Evolutionary conservation across 2,113 vertebrate species (phyloP).

Genomic region (Cyphomyrus discorhynchus): DNA sequence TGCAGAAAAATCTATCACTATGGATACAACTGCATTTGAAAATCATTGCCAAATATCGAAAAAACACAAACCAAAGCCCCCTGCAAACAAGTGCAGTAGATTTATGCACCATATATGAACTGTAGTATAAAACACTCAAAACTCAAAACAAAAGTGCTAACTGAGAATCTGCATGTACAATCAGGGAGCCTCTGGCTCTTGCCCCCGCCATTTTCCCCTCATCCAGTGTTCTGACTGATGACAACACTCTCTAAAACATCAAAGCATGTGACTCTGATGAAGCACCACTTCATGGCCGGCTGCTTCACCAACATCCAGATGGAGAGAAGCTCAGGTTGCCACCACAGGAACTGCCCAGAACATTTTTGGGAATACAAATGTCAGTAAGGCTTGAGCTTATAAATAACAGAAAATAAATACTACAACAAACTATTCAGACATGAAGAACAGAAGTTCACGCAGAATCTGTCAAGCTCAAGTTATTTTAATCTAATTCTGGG

Average conservation of each 20-base stretch:
- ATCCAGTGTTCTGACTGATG: not conserved
- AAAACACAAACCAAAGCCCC: not conserved
- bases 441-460: not conserved
- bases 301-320: not conserved
- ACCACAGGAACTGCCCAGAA: not conserved
- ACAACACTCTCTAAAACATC: not conserved
- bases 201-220: not conserved
- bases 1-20: not conserved
- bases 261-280: not conserved
- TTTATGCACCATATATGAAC: not conserved
- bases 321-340: not conserved
- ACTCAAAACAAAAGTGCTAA: not conserved
- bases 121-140: not conserved
- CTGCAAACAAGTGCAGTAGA: not conserved
- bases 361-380: not conserved
- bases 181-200: not conserved
- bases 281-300: not conserved
- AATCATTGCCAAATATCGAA: not conserved
- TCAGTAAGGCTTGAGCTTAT: not conserved
- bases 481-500: not conserved
- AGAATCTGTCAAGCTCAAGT: not conserved
- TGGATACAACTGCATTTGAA: not conserved
- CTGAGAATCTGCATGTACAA: not conserved
- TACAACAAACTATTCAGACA: not conserved
- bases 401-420: conserved; percentile 1